Percentiles rank a stretch among this genome's conserved stretches.
These are phyloP conservation scores for Coregonus suidteri DNA, from an alignment of 2,797 vertebrate genomes.

Conservation along the genomic window DNA sequence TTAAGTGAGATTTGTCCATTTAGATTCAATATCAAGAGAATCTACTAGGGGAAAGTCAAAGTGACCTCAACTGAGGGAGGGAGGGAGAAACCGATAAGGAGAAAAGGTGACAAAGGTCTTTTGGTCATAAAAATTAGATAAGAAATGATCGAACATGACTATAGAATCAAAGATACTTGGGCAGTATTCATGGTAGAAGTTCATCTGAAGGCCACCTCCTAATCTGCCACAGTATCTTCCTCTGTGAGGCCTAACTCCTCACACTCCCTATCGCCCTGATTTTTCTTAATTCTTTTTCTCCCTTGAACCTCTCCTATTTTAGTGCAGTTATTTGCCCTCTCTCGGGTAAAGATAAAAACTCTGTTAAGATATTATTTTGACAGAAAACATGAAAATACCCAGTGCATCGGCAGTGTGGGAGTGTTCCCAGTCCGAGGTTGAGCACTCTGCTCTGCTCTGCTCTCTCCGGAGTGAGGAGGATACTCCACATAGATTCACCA, in stretches of 20 bases:
- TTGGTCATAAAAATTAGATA: constrained; percentile 18
- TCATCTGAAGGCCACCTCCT: constrained; percentile 37
- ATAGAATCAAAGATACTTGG: constrained; percentile 38
- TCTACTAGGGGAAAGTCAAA: background rate
- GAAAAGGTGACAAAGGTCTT: background rate
- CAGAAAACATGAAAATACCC: constrained; percentile 12
- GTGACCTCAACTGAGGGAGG: background rate
- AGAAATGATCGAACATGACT: constrained; percentile 23
- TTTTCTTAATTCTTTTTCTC: constrained; percentile 2
- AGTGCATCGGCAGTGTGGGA: constrained; percentile 34
- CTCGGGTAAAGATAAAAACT: constrained; percentile 51
- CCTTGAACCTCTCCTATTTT: constrained; percentile 71
- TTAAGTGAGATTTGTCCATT: constrained; percentile 2
- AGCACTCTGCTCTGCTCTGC: constrained; percentile 59
- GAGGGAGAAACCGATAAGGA: background rate
- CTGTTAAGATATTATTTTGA: constrained; percentile 33
- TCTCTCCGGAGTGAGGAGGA: constrained; percentile 50
- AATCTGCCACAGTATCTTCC: constrained; percentile 41
- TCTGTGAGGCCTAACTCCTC: constrained; percentile 31
- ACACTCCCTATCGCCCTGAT: background rate
- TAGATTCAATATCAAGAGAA: background rate
- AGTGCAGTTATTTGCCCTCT: constrained; percentile 54
- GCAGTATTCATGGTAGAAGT: constrained; percentile 43
- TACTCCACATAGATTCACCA: constrained; percentile 64
- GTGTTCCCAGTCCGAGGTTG: constrained; percentile 60